phyloP scores from a whole-genome alignment of 1,140 invertebrate species.

The Megalopta genalis region DNA sequence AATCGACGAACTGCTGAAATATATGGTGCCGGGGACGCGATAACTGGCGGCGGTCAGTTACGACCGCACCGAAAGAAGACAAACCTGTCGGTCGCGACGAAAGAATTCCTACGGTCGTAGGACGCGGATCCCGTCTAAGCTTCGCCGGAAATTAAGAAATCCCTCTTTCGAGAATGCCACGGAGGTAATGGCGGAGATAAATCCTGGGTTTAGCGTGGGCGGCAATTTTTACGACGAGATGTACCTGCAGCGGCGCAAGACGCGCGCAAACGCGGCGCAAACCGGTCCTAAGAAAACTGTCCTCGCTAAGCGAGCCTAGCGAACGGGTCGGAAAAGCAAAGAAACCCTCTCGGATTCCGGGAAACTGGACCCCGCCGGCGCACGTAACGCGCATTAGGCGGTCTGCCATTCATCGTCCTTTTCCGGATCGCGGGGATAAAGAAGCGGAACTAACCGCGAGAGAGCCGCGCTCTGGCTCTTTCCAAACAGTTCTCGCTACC shows the following conservation, averaged over 20 bases:
- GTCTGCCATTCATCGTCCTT: background rate
- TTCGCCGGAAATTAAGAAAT: background rate
- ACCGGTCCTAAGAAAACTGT: slow-evolving; percentile 35
- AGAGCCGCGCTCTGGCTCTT: background rate
- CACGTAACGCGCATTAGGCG: background rate
- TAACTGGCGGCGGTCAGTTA: no score
- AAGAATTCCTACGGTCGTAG: background rate
- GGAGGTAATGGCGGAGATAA: background rate
- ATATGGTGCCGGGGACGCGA: no score
- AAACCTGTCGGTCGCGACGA: background rate
- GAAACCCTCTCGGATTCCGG: background rate
- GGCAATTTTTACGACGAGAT: background rate
- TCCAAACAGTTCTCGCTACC: background rate
- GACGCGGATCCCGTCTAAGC: background rate
- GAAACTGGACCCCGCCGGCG: background rate
- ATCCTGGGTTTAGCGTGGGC: background rate
- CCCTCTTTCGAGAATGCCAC: background rate
- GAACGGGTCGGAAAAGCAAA: slow-evolving; percentile 27
- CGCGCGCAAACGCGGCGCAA: slow-evolving; percentile 17
- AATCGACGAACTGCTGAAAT: no score
- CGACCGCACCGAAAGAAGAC: background rate
- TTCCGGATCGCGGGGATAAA: background rate
- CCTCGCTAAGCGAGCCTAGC: background rate
- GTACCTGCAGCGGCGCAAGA: slow-evolving; percentile 3
- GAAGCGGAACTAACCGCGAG: background rate